Evolutionary conservation across 2,113 vertebrate species (phyloP).

Genomic region (Neoarius graeffei): DNA sequence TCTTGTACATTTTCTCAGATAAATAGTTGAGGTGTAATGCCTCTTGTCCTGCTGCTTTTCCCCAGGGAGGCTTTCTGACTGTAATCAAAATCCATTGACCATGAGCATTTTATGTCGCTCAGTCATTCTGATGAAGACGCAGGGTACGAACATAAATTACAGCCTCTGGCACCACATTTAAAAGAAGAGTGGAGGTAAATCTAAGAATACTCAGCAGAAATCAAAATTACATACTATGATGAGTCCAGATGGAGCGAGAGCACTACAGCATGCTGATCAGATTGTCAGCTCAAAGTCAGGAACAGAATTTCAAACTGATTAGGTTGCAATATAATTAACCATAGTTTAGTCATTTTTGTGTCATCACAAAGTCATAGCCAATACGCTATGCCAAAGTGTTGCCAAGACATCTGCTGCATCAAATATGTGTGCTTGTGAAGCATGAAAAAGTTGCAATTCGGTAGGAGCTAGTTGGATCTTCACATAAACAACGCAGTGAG

Average conservation of each 20-base stretch:
- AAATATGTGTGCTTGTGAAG: not conserved
- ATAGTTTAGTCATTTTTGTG: not conserved
- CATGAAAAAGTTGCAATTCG: not conserved
- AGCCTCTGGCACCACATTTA: conserved; percentile 4
- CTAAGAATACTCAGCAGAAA: conserved; percentile 11
- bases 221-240: conserved; percentile 2
- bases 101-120: conserved; percentile 10
- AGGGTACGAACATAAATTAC: conserved; percentile 15
- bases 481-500: not conserved
- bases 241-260: conserved; percentile 14
- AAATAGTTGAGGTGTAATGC: conserved; percentile 33
- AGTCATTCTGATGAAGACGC: conserved; percentile 33
- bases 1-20: conserved; percentile 16
- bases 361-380: not conserved
- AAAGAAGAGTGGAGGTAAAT: conserved; percentile 21
- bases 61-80: conserved; percentile 16
- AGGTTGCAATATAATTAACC: not conserved
- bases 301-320: conserved; percentile 14
- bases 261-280: conserved; percentile 12
- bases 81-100: conserved; percentile 42
- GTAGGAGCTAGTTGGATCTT: not conserved
- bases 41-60: not conserved
- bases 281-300: not conserved
- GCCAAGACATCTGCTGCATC: not conserved
- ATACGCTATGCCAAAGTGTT: not conserved